phyloP scores from a whole-genome alignment of 2,888 invertebrate species.

The Palloptera scutellata region DNA sequence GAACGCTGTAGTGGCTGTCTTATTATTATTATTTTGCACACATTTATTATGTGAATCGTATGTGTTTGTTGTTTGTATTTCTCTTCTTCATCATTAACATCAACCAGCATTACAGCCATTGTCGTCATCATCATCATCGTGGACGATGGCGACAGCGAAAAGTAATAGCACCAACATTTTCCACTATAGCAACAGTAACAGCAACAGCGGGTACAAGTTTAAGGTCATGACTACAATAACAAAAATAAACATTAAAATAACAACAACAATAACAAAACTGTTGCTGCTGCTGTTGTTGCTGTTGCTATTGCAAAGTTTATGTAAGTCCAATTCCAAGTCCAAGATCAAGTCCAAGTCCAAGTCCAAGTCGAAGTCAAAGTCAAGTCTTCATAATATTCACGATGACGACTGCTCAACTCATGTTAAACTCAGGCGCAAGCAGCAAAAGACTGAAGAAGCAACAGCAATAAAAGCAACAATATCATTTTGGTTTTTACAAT shows the following conservation, averaged over 20 bases:
- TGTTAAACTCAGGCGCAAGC: too few species aligned
- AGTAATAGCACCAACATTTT: slow-evolving; percentile 2
- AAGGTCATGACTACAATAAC: slow-evolving; percentile 26
- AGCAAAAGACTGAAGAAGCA: too few species aligned
- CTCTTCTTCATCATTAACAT: too few species aligned
- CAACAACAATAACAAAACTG: neutral
- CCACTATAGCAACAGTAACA: neutral
- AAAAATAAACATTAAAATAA: slow-evolving; percentile 7
- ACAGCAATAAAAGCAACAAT: too few species aligned
- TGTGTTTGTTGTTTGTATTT: neutral
- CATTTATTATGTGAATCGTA: neutral
- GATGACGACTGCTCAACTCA: too few species aligned
- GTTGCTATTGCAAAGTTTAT: neutral
- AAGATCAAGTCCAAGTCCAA: neutral
- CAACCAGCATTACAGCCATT: neutral
- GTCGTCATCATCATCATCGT: neutral
- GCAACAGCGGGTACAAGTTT: slow-evolving; percentile 19
- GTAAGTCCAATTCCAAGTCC: neutral
- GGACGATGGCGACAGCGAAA: neutral
- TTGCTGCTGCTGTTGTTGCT: neutral
- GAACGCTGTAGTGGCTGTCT: neutral
- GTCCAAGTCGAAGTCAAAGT: too few species aligned
- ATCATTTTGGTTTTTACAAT: too few species aligned
- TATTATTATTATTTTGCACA: slow-evolving; percentile 3
- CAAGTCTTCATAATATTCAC: too few species aligned